phyloP scores from a whole-genome alignment of 1,140 invertebrate genomes.

The Ceratina australensis region DNA sequence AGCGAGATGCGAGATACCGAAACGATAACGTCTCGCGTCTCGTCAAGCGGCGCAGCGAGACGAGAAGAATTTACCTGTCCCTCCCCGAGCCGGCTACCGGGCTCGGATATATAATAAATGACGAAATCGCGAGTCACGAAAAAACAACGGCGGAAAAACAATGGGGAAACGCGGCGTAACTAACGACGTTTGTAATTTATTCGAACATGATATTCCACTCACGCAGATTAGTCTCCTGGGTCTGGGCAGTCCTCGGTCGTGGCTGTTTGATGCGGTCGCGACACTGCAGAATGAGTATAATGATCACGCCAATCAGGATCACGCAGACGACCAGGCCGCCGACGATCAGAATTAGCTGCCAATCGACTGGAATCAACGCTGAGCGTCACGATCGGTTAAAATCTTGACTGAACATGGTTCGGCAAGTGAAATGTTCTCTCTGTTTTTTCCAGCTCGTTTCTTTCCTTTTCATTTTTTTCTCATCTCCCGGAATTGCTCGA shows the following conservation, averaged over 20 bases:
- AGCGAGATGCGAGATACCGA: slow-evolving; percentile 9
- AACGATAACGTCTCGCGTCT: slow-evolving; percentile 6
- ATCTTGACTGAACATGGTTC: slow-evolving; percentile 64
- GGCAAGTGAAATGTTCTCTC: slow-evolving; percentile 25
- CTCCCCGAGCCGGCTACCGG: no score
- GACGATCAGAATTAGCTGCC: slow-evolving; percentile 80
- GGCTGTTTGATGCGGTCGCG: slow-evolving; percentile 80
- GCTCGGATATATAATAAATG: background rate
- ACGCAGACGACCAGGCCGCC: slow-evolving; percentile 79
- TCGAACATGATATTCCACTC: slow-evolving; percentile 63
- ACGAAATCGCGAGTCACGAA: slow-evolving; percentile 20
- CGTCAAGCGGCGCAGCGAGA: background rate
- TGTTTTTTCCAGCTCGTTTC: slow-evolving; percentile 10
- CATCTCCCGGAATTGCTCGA: background rate
- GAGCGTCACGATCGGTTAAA: slow-evolving; percentile 73
- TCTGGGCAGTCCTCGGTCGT: slow-evolving; percentile 73
- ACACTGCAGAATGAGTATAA: slow-evolving; percentile 80
- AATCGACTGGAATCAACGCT: slow-evolving; percentile 80
- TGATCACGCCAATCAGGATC: slow-evolving; percentile 79
- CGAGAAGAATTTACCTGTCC: slow-evolving; percentile 1
- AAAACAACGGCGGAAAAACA: background rate
- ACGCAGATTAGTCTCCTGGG: slow-evolving; percentile 78
- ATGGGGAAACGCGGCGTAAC: background rate
- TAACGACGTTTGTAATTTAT: slow-evolving; percentile 27
- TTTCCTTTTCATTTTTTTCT: background rate